Conservation (phyloP, 2,113 vertebrate genomes). For the Bagarius yarrelli region DNA sequence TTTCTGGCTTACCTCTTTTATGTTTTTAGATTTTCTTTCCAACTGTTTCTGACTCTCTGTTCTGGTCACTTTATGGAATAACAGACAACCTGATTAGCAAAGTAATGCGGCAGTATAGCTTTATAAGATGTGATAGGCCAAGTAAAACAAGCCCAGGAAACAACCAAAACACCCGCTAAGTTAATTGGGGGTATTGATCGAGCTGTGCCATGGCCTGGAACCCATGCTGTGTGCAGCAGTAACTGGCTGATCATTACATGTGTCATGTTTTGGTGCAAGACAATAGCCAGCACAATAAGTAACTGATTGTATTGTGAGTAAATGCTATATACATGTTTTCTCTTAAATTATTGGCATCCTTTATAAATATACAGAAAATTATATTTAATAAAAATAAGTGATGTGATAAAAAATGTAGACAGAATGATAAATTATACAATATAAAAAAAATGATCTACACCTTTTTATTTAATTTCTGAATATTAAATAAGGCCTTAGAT, state of each 20-base stretch:
- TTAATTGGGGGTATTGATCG: slow-evolving; percentile 9
- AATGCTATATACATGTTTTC: background rate
- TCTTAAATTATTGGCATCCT: background rate
- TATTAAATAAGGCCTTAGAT: too few species aligned
- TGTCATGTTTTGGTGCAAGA: background rate
- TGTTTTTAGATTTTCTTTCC: background rate
- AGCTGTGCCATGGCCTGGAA: slow-evolving; percentile 14
- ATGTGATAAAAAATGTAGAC: too few species aligned
- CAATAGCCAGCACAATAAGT: background rate
- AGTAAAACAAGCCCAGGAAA: background rate
- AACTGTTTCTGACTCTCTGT: background rate
- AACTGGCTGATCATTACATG: slow-evolving; percentile 4
- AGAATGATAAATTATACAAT: too few species aligned
- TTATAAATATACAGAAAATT: background rate
- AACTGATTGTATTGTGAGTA: background rate
- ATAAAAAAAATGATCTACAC: too few species aligned
- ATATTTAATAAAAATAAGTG: background rate
- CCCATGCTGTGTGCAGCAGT: background rate
- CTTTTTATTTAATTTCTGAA: too few species aligned
- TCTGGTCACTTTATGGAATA: background rate
- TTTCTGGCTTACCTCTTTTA: background rate
- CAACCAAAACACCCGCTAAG: background rate
- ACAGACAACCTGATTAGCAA: slow-evolving; percentile 14
- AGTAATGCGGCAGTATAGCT: background rate
- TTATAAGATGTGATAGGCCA: background rate